phyloP scores from a whole-genome alignment of 2,888 invertebrate genomes.

The Drosophila helvetica region DNA sequence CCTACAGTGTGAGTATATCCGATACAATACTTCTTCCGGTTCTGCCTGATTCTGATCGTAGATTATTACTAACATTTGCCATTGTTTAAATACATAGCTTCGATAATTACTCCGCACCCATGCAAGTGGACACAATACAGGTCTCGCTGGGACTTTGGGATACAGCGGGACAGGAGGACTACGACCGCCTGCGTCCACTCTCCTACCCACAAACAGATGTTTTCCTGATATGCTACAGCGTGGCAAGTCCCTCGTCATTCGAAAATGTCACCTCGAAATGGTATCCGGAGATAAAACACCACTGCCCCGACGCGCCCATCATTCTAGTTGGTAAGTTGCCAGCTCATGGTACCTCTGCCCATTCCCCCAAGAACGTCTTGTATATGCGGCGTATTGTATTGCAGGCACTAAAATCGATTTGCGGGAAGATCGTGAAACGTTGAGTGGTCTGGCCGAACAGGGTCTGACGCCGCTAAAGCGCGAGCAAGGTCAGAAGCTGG shows the following conservation, averaged over 20 bases:
- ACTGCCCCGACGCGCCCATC: slow-evolving; percentile 99
- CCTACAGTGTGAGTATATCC: slow-evolving; percentile 93
- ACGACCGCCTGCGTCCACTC: slow-evolving; percentile 96
- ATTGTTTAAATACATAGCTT: slow-evolving; percentile 86
- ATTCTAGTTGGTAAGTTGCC: slow-evolving; percentile 94
- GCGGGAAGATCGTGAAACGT: slow-evolving; percentile 97
- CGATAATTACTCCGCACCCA: slow-evolving; percentile 99
- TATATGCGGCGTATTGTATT: slow-evolving; percentile 47
- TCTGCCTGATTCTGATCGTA: background rate
- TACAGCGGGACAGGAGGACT: slow-evolving; percentile 97
- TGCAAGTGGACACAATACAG: slow-evolving; percentile 99
- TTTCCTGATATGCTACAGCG: slow-evolving; percentile 99
- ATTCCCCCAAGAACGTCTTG: background rate
- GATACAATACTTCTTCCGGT: background rate
- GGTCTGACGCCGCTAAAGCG: slow-evolving; percentile 97
- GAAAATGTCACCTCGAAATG: slow-evolving; percentile 99
- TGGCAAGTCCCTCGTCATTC: slow-evolving; percentile 99
- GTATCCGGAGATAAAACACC: slow-evolving; percentile 99
- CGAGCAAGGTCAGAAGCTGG: slow-evolving; percentile 99
- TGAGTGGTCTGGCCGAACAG: slow-evolving; percentile 95
- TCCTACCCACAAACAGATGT: slow-evolving; percentile 99
- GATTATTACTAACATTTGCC: slow-evolving; percentile 14
- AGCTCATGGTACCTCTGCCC: slow-evolving; percentile 11
- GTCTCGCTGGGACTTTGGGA: slow-evolving; percentile 99
- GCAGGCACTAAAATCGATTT: slow-evolving; percentile 99